Evolutionary conservation across 2,113 vertebrate species (phyloP).

Genomic region (Petromus typicus): DNA sequence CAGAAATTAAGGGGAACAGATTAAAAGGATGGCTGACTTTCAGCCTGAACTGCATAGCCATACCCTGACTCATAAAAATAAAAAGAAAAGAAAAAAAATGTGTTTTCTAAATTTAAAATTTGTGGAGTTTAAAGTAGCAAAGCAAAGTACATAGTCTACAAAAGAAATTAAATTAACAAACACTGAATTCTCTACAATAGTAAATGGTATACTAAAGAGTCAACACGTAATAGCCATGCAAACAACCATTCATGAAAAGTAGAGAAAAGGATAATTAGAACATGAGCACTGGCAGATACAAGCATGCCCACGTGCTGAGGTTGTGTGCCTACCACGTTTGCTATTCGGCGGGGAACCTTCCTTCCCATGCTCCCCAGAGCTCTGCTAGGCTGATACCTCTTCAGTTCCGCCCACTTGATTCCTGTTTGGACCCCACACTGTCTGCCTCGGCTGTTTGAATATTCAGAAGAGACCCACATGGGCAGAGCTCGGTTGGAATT

Average conservation of each 20-base stretch:
- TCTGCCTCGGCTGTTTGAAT: not conserved
- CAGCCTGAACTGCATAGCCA: not conserved
- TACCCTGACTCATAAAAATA: not conserved
- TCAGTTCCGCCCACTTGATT: not conserved
- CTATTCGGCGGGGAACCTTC: not conserved
- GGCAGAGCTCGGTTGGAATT: not conserved
- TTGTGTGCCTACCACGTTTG: not conserved
- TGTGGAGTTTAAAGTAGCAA: not conserved
- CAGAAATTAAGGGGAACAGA: too few species aligned
- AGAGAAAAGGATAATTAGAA: not conserved
- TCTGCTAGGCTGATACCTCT: not conserved
- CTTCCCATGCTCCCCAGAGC: not conserved
- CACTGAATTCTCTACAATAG: not conserved
- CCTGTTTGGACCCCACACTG: not conserved
- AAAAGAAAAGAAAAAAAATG: not conserved
- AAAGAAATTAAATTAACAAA: not conserved
- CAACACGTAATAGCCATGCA: not conserved
- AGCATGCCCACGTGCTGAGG: not conserved
- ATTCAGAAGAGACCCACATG: not conserved
- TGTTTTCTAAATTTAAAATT: not conserved
- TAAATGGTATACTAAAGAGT: not conserved
- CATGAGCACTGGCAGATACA: not conserved
- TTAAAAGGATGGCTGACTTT: not conserved
- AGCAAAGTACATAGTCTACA: not conserved
- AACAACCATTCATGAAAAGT: not conserved